Evolutionary conservation across 2,888 invertebrate genomes (phyloP), one percentile per base, ranked within the genome.

Genomic region (Eupithecia insigniata): DNA sequence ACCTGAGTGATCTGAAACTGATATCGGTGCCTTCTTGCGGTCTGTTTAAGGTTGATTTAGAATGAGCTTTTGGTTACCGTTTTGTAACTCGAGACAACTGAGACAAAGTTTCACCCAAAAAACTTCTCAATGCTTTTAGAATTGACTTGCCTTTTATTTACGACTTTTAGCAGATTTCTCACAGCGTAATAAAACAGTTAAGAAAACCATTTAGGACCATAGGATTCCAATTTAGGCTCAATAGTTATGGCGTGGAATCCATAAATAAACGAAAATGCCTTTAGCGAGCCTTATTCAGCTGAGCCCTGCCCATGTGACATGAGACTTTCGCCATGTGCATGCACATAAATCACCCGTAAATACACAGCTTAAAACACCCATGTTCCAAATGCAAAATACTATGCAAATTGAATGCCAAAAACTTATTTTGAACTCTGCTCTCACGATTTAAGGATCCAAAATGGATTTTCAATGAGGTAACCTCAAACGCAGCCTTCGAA

Each of bases 21-120:
- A 67, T 58, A 71, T 32, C 12, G 26, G 22, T 58, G 18, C 12
- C 46, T 46, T 46, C 66, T 64, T 69, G 69, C 67, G 66, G 68
- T 69, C 28, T 66, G 66, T 36, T 43, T 2, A 36, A 16, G 30
- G 30, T 64, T 58, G 46, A 62, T 60, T 61, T 67, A 67, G 28
- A 30, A 36, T 34, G 64, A 22, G 36, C 36, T 64, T 36, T 34
- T 12, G 22, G 64, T 36, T 36, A 36, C 34, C 36, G 32, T 64
- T 64, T 64, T 34, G 64, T 36, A 36, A 36, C 18, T 60, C 18
- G 28, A 60, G 18, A 28, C 60, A 28, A 28, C n/a, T 46, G n/a
- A 51, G 51, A 46, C 22, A 3, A 5, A 55, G n/a, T n/a, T n/a
- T 46, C 55, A 55, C 26, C 4, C 2, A 55, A 55, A 55, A 51